Conservation (phyloP, 2,888 invertebrate genomes). For the Pseudolycoriella hygida region DNA sequence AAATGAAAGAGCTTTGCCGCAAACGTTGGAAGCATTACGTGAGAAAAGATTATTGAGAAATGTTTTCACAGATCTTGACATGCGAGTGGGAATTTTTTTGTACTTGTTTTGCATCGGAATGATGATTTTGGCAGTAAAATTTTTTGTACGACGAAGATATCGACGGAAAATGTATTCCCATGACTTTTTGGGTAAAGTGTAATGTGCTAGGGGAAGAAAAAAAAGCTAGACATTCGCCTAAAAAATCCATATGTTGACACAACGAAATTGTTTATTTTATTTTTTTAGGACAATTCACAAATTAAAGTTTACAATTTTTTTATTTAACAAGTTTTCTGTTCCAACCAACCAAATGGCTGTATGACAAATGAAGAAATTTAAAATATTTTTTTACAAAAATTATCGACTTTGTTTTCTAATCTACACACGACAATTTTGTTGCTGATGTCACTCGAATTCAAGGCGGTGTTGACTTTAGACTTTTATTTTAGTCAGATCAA, state of each 20-base stretch:
- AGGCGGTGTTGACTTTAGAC: no score
- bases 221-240: no score
- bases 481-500: no score
- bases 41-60: conserved; percentile 20
- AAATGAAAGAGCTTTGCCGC: conserved; percentile 17
- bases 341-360: no score
- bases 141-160: conserved; percentile 46
- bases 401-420: no score
- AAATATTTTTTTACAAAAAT: no score
- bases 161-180: conserved; percentile 54
- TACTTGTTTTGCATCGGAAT: conserved; percentile 57
- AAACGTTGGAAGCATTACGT: conserved; percentile 17
- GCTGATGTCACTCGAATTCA: no score
- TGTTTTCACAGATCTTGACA: conserved; percentile 35
- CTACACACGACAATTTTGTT: no score
- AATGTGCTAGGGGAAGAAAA: conserved; percentile 20
- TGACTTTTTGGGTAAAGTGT: conserved; percentile 53
- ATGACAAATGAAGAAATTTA: no score
- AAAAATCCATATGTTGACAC: background rate
- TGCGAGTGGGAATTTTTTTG: conserved; percentile 57
- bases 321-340: no score
- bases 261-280: conserved; percentile 2
- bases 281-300: background rate
- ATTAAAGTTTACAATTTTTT: background rate
- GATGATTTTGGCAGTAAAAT: conserved; percentile 54